Evolutionary conservation across 2,113 vertebrate species (phyloP).

Genomic region (Ochotona curzoniae): DNA sequence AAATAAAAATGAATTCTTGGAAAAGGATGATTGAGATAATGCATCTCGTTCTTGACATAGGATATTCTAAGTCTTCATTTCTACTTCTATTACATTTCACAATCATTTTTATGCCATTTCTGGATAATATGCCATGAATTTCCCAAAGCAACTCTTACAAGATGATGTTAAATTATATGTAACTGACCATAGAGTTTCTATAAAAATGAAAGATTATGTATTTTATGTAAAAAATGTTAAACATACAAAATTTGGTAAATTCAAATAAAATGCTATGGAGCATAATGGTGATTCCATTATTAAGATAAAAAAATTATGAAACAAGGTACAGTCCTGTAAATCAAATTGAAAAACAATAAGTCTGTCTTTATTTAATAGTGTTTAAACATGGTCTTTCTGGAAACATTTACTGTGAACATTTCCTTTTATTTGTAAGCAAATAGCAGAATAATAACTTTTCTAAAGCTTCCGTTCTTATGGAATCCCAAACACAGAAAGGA

Average conservation of each 20-base stretch:
- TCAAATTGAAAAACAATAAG: neutral
- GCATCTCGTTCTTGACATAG: neutral
- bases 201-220: neutral
- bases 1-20: neutral
- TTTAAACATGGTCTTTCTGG: neutral
- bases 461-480: neutral
- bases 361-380: neutral
- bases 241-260: neutral
- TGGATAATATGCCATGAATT: neutral
- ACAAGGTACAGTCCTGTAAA: neutral
- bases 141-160: neutral
- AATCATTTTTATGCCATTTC: neutral
- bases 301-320: conserved; percentile 12
- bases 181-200: neutral
- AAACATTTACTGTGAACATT: neutral
- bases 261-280: neutral
- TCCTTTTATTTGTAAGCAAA: neutral
- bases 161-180: neutral
- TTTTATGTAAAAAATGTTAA: neutral
- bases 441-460: neutral
- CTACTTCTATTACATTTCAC: neutral
- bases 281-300: neutral
- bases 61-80: neutral
- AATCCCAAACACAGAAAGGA: neutral
- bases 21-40: neutral